Evolutionary conservation across 2,113 vertebrate species (phyloP).

Genomic region (Channa maculata): DNA sequence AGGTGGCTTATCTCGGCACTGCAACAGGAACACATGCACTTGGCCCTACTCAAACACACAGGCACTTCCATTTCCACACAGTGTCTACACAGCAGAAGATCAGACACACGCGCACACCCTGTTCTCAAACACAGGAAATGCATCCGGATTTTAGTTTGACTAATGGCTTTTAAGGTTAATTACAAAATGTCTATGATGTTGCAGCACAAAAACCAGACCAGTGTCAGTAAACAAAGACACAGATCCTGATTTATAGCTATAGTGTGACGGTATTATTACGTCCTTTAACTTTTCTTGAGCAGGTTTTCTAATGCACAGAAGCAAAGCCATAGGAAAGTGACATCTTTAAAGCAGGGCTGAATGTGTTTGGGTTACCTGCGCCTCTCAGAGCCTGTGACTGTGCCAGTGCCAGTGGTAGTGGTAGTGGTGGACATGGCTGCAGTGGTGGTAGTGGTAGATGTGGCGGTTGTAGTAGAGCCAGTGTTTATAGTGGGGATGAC

Average conservation of each 20-base stretch:
- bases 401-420: conserved; percentile 90
- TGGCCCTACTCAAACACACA: conserved; percentile 27
- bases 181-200: not conserved
- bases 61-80: not conserved
- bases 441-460: conserved; percentile 86
- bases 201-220: too few relatives aligned
- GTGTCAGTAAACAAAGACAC: too few relatives aligned
- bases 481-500: conserved; percentile 97
- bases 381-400: conserved; percentile 91
- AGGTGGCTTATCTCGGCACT: conserved; percentile 74
- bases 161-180: too few relatives aligned
- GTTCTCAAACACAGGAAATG: conserved; percentile 49
- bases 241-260: too few relatives aligned
- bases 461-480: conserved; percentile 88
- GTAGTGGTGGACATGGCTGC: conserved; percentile 87
- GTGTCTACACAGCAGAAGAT: not conserved
- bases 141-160: conserved; percentile 26
- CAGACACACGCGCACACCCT: conserved; percentile 8
- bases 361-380: conserved; percentile 87
- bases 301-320: too few relatives aligned
- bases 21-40: conserved; percentile 51
- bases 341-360: too few relatives aligned
- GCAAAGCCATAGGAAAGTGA: too few relatives aligned
- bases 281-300: too few relatives aligned
- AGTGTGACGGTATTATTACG: too few relatives aligned